phyloP scores from a whole-genome alignment of 2,113 vertebrate genomes.

The Rana temporaria region DNA sequence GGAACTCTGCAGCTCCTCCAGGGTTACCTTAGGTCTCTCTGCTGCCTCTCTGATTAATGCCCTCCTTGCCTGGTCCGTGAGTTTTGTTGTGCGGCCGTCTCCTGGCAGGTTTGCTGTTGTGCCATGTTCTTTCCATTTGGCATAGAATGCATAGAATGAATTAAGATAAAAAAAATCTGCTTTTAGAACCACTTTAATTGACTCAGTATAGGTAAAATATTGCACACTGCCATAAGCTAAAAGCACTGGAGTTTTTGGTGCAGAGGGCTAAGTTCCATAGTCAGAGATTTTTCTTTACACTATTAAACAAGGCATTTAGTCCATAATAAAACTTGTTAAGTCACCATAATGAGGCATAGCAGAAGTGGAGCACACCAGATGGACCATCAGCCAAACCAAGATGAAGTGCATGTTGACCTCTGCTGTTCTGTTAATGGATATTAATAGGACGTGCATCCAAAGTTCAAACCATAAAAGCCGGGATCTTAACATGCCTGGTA shows the following conservation, averaged over 20 bases:
- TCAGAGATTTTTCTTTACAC: not conserved
- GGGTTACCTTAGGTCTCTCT: no score
- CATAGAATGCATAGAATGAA: no score
- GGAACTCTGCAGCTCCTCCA: no score
- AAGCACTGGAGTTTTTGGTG: not conserved
- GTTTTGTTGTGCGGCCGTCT: no score
- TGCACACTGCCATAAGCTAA: not conserved
- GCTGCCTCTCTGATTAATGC: no score
- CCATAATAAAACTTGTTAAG: slow-evolving; percentile 26
- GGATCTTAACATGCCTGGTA: not conserved
- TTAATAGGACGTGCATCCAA: not conserved
- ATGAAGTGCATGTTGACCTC: slow-evolving; percentile 13
- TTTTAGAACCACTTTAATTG: no score
- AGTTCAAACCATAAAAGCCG: slow-evolving; percentile 29
- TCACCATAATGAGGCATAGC: slow-evolving; percentile 24
- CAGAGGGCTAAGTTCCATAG: not conserved
- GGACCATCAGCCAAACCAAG: slow-evolving; percentile 36
- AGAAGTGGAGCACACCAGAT: slow-evolving; percentile 16
- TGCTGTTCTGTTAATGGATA: slow-evolving; percentile 32
- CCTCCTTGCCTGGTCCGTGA: no score
- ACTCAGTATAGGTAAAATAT: no score
- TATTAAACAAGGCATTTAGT: slow-evolving; percentile 17
- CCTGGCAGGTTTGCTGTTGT: no score
- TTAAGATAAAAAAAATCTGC: no score
- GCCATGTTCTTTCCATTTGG: no score